Evolutionary conservation across 2,888 invertebrate species (phyloP).

Genomic region (Eurytoma adleriae): DNA sequence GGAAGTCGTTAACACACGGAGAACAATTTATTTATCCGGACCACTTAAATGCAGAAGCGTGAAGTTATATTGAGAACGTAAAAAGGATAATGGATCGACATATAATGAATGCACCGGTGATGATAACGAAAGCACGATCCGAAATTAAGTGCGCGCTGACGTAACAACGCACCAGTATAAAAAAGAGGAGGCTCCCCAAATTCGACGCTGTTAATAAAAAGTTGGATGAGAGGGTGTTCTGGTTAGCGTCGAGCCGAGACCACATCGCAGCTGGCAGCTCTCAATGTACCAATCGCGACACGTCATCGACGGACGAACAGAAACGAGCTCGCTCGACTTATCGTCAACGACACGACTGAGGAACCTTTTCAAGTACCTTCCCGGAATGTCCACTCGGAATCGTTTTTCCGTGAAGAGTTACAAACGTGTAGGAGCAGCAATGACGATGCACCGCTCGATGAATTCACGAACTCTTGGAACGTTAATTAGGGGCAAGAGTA

Average conservation of each 20-base stretch:
- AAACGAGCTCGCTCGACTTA: neutral
- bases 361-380: neutral
- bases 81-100: too few relatives aligned
- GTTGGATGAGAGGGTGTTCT: conserved; percentile 51
- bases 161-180: neutral
- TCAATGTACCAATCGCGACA: conserved; percentile 61
- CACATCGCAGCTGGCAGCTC: conserved; percentile 63
- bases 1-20: too few relatives aligned
- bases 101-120: too few relatives aligned
- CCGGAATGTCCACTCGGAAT: neutral
- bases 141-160: neutral
- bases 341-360: neutral
- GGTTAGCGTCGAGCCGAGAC: conserved; percentile 55
- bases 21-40: too few relatives aligned
- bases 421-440: neutral
- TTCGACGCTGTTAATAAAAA: conserved; percentile 30
- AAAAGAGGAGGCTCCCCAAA: conserved; percentile 6
- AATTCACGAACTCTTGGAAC: too few relatives aligned
- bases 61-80: too few relatives aligned
- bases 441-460: too few relatives aligned
- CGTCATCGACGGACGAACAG: conserved; percentile 48
- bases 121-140: neutral
- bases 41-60: too few relatives aligned
- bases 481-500: too few relatives aligned
- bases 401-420: neutral